A percentile compares a stretch with the other conserved stretches of the same genome.
Conservation (phyloP, 2,888 invertebrate species). For the Nymphalis c-album region DNA sequence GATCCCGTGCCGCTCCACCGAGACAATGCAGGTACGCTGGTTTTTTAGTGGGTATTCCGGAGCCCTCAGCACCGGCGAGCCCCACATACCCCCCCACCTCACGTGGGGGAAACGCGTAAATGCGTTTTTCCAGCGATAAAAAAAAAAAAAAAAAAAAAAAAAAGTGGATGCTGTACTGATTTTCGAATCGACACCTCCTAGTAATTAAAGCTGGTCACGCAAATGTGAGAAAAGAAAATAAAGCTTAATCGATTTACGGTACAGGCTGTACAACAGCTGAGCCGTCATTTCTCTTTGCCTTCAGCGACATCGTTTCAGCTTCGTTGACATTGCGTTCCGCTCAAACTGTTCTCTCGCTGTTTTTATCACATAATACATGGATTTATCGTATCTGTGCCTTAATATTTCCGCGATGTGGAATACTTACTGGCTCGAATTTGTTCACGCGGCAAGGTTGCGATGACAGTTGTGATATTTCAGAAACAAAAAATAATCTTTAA, state of each 20-base stretch:
- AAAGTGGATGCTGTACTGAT: constrained; percentile 64
- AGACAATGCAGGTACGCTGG: too few relatives aligned
- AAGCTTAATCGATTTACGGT: constrained; percentile 73
- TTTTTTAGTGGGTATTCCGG: too few relatives aligned
- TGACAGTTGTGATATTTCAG: constrained; percentile 63
- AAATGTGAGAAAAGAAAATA: constrained; percentile 66
- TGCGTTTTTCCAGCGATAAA: too few relatives aligned
- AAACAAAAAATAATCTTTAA: constrained; percentile 38
- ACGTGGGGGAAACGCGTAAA: too few relatives aligned
- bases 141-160: too few relatives aligned
- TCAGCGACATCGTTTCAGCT: constrained; percentile 58
- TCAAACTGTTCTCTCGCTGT: constrained; percentile 49
- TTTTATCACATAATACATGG: constrained; percentile 62
- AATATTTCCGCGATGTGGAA: constrained; percentile 74
- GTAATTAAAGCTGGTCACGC: constrained; percentile 77
- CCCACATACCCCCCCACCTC: too few relatives aligned
- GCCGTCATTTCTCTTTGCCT: constrained; percentile 62
- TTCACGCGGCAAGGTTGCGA: constrained; percentile 62
- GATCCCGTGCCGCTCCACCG: too few relatives aligned
- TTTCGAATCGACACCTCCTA: constrained; percentile 77
- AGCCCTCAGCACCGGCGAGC: too few relatives aligned
- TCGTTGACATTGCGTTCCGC: constrained; percentile 61
- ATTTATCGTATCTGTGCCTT: constrained; percentile 68
- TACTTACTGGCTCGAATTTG: constrained; percentile 63
- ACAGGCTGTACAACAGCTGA: constrained; percentile 63